Evolutionary conservation across 2,797 vertebrate genomes (phyloP).

Genomic region (Eulemur albifrons): DNA sequence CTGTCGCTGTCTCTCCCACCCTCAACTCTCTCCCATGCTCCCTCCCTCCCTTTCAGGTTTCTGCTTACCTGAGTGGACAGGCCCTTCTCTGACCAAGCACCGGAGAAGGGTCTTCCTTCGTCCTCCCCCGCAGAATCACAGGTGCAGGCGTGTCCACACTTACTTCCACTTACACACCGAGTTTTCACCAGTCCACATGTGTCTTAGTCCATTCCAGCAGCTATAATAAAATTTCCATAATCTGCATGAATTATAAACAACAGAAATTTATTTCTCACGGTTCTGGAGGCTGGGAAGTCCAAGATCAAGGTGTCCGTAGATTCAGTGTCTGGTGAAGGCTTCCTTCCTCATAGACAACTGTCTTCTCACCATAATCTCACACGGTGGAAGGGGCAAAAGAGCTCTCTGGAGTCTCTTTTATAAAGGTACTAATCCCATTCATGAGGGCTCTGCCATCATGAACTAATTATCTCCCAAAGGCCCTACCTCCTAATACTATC

Average conservation of each 20-base stretch:
- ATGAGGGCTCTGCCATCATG: neutral
- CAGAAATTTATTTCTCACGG: neutral
- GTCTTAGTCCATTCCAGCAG: neutral
- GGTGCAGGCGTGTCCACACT: rapidly evolving
- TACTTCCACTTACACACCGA: neutral
- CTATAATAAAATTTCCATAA: neutral
- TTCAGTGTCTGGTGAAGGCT: neutral
- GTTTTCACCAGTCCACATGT: neutral
- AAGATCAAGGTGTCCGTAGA: neutral
- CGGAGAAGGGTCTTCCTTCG: neutral
- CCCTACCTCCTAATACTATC: neutral
- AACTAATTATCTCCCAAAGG: neutral
- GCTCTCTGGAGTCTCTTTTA: neutral
- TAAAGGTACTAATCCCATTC: neutral
- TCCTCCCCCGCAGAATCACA: neutral
- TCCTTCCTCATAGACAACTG: neutral
- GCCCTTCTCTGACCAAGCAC: neutral
- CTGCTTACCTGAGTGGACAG: neutral
- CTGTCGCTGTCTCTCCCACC: neutral
- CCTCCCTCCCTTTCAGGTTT: neutral
- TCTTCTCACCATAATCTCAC: neutral
- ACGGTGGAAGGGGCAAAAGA: neutral
- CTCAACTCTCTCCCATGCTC: neutral
- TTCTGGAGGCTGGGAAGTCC: neutral
- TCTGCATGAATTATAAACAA: neutral